Evolutionary conservation across 2,797 vertebrate genomes (phyloP), one percentile per base, ranked within the genome.

Genomic region (Chromobotia macracanthus): DNA sequence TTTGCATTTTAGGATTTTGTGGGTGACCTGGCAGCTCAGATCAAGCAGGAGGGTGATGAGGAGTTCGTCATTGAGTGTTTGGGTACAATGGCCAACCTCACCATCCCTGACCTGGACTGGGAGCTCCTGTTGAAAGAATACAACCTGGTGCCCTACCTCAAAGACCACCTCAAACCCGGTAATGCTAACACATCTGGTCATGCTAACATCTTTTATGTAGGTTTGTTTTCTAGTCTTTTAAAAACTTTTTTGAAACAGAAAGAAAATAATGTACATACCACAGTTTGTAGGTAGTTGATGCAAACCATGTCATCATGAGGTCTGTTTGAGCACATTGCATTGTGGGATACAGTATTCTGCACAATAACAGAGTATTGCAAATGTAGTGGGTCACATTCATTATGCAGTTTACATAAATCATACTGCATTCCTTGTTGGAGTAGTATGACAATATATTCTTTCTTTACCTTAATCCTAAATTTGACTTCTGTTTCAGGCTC

Each of bases 41-140:
- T 98, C 84, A 92, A 90, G 21, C 94, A 93, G 63, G 93, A 94
- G n/a, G 95, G 96, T 80, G 89, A 94, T 0, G 97, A 98, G 63
- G 97, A 97, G 87, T 97, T 96, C 91, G 95, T 98, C 82, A 95
- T 97, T 25, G 97, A 99, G 91, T 97, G 95, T 88, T 86, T 99
- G 82, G 97, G 97, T 77, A 97, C 97, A 0, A 89, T 99, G 87
- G 96, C 96, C 58, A 99, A 98, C 88, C 92, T 98, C 77, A 97
- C 95, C 60, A 93, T 99, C 81, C 89, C 95, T 12, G 95, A 97
- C 87, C 90, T 99, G 83, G 96, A 98, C 87, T 98, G 96, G 96
- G 96, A 95, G 51, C 91, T 97, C 82, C 94, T 99, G 12, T 92
- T 97, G 65, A 95, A 95, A 78, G 95, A 98, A 80, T 98, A 97